Base-by-base conservation (phyloP, 1,140 invertebrate genomes). In the Himalopsyche phryganea region DNA sequence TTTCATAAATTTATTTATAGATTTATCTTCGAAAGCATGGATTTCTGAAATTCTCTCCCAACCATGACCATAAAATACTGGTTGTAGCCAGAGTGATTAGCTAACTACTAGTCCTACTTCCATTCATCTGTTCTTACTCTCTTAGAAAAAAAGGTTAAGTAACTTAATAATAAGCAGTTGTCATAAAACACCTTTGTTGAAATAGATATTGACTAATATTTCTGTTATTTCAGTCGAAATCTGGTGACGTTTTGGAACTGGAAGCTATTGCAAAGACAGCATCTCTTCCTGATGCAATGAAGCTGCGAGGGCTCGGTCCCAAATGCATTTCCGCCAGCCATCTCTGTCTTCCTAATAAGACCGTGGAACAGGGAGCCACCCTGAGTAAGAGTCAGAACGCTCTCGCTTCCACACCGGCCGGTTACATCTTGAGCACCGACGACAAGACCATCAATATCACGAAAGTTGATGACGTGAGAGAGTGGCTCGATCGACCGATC, bases 391-490 rank as follows among this genome's bases (percentile, higher is more conserved):
- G 60, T n/a, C 67, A 68, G 5, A 65, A 68, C 35, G 63, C 66
- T 23, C 64, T 71, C 47, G 35, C 38, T 11, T 50, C 53, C 41
- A 68, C 69, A 42, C 67, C 71, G 11, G 65, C 74, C 20, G 75
- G 71, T 1, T 77, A 74, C 65, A 77, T 77, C 23, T 71, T 77
- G 58, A 66, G 71, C 10, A 68, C 71, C 0, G 58, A 65, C 13
- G 70, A 71, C 9, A 65, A 61, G 23, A 66, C 59, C 47, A 75
- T 77, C 59, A 69, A 75, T 60, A 75, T 60, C 23, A 67, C 67
- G 1, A 66, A 74, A 69, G 75, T 77, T 44, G 73, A 76, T 40
- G 74, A 78, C 58, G 73, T 78, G 15, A 70, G 69, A 1, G 65
- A 72, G 50, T 78, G 74, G 74, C 65, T 78, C 33, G 76, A 76